These are phyloP conservation scores for Galerucella nymphaeae DNA, from an alignment of 2,888 invertebrate genomes.

Conservation along the genomic window DNA sequence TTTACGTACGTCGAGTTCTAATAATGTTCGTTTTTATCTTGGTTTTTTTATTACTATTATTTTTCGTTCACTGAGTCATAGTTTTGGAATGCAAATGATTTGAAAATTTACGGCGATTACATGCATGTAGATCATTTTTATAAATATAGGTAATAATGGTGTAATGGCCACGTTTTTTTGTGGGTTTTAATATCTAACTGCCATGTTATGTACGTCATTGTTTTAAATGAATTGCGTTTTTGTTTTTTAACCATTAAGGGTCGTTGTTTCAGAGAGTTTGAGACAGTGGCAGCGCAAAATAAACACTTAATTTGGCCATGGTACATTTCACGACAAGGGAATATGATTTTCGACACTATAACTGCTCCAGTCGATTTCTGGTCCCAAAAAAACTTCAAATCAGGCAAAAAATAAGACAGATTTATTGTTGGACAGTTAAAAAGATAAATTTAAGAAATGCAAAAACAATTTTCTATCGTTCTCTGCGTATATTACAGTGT, in stretches of 20 bases:
- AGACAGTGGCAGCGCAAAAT: no score
- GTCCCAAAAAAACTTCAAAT: no score
- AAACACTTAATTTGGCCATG: no score
- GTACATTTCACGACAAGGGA: no score
- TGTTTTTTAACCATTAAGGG: no score
- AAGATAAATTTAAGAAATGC: neutral
- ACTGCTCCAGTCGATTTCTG: no score
- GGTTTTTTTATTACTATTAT: neutral
- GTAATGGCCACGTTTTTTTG: neutral
- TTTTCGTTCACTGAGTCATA: slow-evolving; percentile 1
- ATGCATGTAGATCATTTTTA: neutral
- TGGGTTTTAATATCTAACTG: neutral
- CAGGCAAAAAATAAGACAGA: no score
- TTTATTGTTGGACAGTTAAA: neutral
- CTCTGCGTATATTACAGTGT: neutral
- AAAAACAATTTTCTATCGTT: neutral
- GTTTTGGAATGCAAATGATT: neutral
- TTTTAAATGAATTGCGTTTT: no score
- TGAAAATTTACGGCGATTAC: neutral
- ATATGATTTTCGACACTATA: no score
- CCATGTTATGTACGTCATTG: neutral
- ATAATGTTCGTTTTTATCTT: neutral
- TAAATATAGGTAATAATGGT: neutral
- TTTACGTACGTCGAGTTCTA: neutral
- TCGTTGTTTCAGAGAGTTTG: no score